Conservation (phyloP, 2,797 vertebrate species). For the Discoglossus pictus region DNA sequence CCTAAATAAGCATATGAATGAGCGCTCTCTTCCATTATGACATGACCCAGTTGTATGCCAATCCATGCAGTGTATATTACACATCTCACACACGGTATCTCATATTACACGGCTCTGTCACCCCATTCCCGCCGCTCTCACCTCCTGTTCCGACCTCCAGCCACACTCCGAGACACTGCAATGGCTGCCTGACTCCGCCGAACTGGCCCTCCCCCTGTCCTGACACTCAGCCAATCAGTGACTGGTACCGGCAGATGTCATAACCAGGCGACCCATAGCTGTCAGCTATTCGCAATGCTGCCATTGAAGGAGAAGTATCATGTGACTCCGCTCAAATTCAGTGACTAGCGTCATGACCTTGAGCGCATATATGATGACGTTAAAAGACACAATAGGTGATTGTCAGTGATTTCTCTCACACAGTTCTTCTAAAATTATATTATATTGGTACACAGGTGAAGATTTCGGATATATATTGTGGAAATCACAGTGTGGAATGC, state of each 20-base stretch:
- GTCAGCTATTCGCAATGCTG: background rate
- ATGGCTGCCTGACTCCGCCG: conserved; percentile 20
- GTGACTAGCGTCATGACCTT: conserved; percentile 20
- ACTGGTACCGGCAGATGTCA: no score
- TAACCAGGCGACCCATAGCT: background rate
- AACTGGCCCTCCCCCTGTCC: background rate
- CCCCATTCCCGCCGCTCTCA: background rate
- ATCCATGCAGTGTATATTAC: no score
- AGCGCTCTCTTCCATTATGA: no score
- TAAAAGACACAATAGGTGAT: no score
- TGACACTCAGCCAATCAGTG: conserved; percentile 8
- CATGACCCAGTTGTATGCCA: no score
- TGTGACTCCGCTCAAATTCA: background rate
- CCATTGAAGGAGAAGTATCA: background rate
- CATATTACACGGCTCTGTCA: no score
- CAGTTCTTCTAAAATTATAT: no score
- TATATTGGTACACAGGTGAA: no score
- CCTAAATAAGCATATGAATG: no score
- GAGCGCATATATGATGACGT: background rate
- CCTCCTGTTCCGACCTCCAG: conserved; percentile 35
- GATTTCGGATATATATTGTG: no score
- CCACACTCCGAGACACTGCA: conserved; percentile 28
- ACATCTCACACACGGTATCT: background rate
- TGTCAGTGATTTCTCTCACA: no score
- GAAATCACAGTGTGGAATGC: no score